A percentile compares a stretch with the other conserved stretches of the same genome.
phyloP scores from a whole-genome alignment of 2,113 vertebrate genomes.

The Cyprinus carpio region DNA sequence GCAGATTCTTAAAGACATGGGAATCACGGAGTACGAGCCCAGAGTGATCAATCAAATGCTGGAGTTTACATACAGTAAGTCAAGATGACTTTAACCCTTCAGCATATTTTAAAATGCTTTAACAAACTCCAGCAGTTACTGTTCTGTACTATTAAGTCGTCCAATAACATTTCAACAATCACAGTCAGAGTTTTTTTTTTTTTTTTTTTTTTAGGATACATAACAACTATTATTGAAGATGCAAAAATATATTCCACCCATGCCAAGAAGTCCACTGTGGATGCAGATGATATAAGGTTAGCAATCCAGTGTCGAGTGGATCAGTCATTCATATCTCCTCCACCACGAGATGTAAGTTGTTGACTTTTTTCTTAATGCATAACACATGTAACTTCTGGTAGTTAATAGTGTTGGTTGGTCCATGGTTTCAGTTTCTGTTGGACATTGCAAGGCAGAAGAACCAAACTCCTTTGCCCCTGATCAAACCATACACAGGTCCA shows the following conservation, averaged over 20 bases:
- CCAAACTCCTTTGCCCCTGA: slow-evolving; percentile 86
- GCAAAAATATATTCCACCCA: slow-evolving; percentile 96
- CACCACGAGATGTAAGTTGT: slow-evolving; percentile 83
- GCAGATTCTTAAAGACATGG: slow-evolving; percentile 98
- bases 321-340: slow-evolving; percentile 93
- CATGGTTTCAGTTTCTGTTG: slow-evolving; percentile 81
- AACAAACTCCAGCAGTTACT: background rate
- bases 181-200: background rate
- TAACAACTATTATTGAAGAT: slow-evolving; percentile 95
- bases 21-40: slow-evolving; percentile 94
- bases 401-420: background rate
- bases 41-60: slow-evolving; percentile 98
- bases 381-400: background rate
- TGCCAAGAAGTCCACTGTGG: slow-evolving; percentile 91
- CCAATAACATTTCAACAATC: background rate
- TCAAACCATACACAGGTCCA: slow-evolving; percentile 93
- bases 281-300: slow-evolving; percentile 90
- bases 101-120: background rate
- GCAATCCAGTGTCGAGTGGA: slow-evolving; percentile 95
- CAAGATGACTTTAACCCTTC: background rate
- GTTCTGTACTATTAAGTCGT: background rate
- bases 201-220: slow-evolving; percentile 78
- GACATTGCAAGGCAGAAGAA: slow-evolving; percentile 96
- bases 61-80: slow-evolving; percentile 94
- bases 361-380: background rate